Evolutionary conservation across 2,888 invertebrate genomes (phyloP).

Genomic region (Drosophila phalerata): DNA sequence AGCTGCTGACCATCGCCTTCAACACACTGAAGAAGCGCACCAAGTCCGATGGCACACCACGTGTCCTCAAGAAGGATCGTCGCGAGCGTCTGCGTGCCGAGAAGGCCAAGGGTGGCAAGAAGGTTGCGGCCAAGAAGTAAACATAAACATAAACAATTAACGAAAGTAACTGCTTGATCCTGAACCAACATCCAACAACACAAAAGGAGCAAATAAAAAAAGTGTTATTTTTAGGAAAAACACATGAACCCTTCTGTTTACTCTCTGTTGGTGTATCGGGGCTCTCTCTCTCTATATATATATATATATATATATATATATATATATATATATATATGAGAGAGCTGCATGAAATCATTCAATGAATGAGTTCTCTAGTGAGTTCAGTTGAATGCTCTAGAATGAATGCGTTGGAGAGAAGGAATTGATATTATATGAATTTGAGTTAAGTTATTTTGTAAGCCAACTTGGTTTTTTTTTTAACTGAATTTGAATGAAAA

Average conservation of each 20-base stretch:
- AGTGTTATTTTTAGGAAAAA: slow-evolving; percentile 83
- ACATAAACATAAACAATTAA: slow-evolving; percentile 47
- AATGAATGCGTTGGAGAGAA: too few relatives aligned
- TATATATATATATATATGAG: too few relatives aligned
- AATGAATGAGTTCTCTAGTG: too few relatives aligned
- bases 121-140: slow-evolving; percentile 86
- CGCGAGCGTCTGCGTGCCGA: slow-evolving; percentile 83
- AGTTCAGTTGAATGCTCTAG: too few relatives aligned
- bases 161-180: slow-evolving; percentile 81
- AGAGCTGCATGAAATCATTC: too few relatives aligned
- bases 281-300: too few relatives aligned
- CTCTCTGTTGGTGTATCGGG: slow-evolving; percentile 10
- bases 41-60: slow-evolving; percentile 87
- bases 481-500: too few relatives aligned
- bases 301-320: too few relatives aligned
- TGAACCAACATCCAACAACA: slow-evolving; percentile 72
- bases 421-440: too few relatives aligned
- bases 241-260: slow-evolving; percentile 53
- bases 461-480: too few relatives aligned
- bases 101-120: slow-evolving; percentile 85
- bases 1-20: slow-evolving; percentile 92
- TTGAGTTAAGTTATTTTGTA: too few relatives aligned
- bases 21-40: slow-evolving; percentile 90
- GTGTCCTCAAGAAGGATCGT: slow-evolving; percentile 85
- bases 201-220: slow-evolving; percentile 77